Conservation (phyloP, 2,888 invertebrate species). For the Caenorhabditis sp. region DNA sequence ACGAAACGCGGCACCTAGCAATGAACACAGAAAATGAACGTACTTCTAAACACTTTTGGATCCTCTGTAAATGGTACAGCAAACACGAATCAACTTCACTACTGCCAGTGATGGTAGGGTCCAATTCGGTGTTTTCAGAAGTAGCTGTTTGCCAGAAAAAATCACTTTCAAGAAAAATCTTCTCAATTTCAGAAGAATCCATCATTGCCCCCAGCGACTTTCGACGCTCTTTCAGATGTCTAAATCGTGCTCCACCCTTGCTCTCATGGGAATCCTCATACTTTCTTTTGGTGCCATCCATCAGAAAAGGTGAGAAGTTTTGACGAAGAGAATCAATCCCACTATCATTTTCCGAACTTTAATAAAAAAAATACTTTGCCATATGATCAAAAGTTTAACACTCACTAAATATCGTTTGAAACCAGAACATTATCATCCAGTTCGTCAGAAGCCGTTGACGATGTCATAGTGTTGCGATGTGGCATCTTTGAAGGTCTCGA, state of each 20-base stretch:
- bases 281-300: constrained; percentile 51
- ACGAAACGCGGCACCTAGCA: no score
- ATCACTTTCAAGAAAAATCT: constrained; percentile 71
- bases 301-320: constrained; percentile 75
- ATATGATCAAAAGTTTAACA: not conserved
- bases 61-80: constrained; percentile 75
- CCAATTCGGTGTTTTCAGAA: constrained; percentile 13
- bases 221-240: constrained; percentile 75
- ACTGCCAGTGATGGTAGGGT: constrained; percentile 73
- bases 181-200: constrained; percentile 73
- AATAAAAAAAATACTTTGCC: not conserved
- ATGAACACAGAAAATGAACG: constrained; percentile 1
- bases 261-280: constrained; percentile 59
- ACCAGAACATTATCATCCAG: constrained; percentile 78
- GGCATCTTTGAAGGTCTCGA: no score
- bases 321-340: constrained; percentile 81
- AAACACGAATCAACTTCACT: constrained; percentile 78
- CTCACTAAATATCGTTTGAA: constrained; percentile 66
- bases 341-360: constrained; percentile 80
- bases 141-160: constrained; percentile 65
- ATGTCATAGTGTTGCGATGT: constrained; percentile 44
- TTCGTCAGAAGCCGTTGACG: constrained; percentile 75
- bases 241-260: constrained; percentile 67
- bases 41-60: constrained; percentile 72
- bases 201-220: constrained; percentile 77